A percentile compares a stretch with the other conserved stretches of the same genome.
These are phyloP conservation scores for Oreochromis tanganicae DNA, from an alignment of 2,113 vertebrate species.

Conservation along the genomic window DNA sequence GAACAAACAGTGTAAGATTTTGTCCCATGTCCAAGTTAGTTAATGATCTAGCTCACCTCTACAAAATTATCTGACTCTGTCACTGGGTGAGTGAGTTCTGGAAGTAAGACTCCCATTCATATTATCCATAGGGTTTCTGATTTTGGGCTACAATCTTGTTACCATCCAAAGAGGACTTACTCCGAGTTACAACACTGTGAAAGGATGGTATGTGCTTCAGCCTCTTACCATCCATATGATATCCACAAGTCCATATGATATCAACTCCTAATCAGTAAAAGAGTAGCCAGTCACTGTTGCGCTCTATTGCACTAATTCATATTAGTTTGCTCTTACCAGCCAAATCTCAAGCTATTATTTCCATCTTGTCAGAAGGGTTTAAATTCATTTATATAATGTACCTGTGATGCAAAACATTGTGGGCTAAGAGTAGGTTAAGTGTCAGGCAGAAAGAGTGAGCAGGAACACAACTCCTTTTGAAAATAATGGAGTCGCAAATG, in stretches of 20 bases:
- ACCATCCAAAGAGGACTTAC: neutral
- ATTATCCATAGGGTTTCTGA: neutral
- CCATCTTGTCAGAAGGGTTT: neutral
- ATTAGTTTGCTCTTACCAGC: neutral
- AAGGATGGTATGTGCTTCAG: neutral
- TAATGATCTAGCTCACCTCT: neutral
- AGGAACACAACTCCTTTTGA: neutral
- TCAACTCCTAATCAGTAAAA: neutral
- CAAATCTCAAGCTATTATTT: neutral
- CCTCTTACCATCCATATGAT: neutral
- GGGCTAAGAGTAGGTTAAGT: neutral
- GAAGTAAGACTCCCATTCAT: neutral
- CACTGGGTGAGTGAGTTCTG: neutral
- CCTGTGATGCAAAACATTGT: neutral
- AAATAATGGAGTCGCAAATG: neutral
- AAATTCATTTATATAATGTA: neutral
- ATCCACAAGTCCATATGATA: neutral
- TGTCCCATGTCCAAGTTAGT: neutral
- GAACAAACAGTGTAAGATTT: neutral
- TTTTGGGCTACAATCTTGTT: neutral
- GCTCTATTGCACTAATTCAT: neutral
- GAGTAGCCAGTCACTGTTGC: neutral
- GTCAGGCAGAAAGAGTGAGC: neutral
- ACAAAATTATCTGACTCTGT: neutral
- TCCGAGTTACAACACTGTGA: neutral